These are phyloP conservation scores for Trisateles emortualis DNA, from an alignment of 2,888 invertebrate species.

Conservation along the genomic window DNA sequence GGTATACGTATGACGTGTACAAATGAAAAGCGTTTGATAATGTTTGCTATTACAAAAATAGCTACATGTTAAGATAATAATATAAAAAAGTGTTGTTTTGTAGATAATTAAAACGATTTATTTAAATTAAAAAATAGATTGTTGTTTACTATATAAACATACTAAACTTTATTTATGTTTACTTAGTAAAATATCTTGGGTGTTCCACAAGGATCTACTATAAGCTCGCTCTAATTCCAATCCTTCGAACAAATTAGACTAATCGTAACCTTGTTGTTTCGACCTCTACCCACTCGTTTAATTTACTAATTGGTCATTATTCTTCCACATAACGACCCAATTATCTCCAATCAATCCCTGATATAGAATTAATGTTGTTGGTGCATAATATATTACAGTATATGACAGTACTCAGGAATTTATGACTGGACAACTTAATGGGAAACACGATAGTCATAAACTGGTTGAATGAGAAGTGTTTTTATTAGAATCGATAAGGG, in stretches of 20 bases:
- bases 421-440: slow-evolving; percentile 59
- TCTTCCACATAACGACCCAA: slow-evolving; percentile 78
- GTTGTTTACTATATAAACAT: too few relatives aligned
- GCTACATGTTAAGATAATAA: too few relatives aligned
- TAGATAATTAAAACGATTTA: too few relatives aligned
- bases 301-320: slow-evolving; percentile 82
- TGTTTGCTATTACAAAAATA: not conserved
- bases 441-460: slow-evolving; percentile 58
- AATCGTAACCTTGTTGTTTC: slow-evolving; percentile 61
- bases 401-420: slow-evolving; percentile 69
- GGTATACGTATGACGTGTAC: slow-evolving; percentile 1
- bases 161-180: not conserved
- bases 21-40: not conserved
- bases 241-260: slow-evolving; percentile 60
- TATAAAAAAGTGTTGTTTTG: too few relatives aligned
- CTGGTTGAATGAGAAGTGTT: slow-evolving; percentile 61
- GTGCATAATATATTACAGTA: slow-evolving; percentile 66
- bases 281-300: slow-evolving; percentile 68
- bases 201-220: slow-evolving; percentile 52
- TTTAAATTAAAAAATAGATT: too few relatives aligned
- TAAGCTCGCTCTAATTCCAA: slow-evolving; percentile 42
- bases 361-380: slow-evolving; percentile 72
- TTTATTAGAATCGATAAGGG: slow-evolving; percentile 62
- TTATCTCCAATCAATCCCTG: slow-evolving; percentile 81
- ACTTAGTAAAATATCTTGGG: slow-evolving; percentile 15